Evolutionary conservation across 2,888 invertebrate species (phyloP).

Genomic region (Rhingia campestris): DNA sequence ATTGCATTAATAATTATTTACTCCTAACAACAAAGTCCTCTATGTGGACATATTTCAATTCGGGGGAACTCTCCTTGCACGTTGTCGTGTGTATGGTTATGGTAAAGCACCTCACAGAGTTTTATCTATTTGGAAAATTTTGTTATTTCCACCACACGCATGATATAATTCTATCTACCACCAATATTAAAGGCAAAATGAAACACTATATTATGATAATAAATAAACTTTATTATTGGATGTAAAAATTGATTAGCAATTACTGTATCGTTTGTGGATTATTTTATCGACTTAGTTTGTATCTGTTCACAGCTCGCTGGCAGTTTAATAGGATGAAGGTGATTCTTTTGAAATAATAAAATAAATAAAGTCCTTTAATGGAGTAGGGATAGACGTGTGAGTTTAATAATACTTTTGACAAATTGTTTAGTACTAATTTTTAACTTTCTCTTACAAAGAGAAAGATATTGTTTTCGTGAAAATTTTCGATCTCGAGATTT

Average conservation of each 20-base stretch:
- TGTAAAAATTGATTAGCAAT: slow-evolving; percentile 28
- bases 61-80: not conserved
- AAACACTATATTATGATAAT: slow-evolving; percentile 27
- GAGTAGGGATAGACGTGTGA: no score
- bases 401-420: no score
- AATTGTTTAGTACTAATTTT: no score
- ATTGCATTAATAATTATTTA: no score
- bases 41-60: not conserved
- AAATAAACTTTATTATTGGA: slow-evolving; percentile 13
- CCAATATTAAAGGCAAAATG: not conserved
- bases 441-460: no score
- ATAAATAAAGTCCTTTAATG: no score
- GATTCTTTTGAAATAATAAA: no score
- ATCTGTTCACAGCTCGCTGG: not conserved
- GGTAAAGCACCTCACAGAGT: not conserved
- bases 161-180: not conserved
- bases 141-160: not conserved
- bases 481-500: no score
- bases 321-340: no score
- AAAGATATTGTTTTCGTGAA: no score
- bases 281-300: not conserved
- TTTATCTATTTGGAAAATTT: not conserved
- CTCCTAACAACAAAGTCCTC: not conserved
- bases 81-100: not conserved
- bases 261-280: not conserved